Conservation (phyloP, 2,797 vertebrate species). For the Hyperoplus immaculatus region DNA sequence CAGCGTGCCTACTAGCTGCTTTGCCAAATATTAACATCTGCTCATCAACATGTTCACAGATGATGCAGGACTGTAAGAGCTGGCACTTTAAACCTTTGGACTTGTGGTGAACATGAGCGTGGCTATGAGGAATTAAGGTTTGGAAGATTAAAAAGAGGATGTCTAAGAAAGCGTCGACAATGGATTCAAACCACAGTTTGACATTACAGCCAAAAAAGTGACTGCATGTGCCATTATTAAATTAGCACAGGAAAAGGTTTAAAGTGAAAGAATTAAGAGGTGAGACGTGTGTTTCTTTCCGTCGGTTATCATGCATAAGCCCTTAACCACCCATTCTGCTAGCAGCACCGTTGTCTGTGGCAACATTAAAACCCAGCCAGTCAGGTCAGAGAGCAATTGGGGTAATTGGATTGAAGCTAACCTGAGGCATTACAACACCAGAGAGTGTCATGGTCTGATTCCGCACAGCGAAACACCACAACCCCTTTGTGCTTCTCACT, state of each 20-base stretch:
- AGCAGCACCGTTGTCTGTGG: constrained; percentile 12
- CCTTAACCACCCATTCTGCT: not conserved
- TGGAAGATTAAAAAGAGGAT: not conserved
- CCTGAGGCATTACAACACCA: constrained; percentile 36
- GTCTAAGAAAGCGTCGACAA: constrained; percentile 4
- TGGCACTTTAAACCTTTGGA: constrained; percentile 19
- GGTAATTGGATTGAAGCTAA: constrained; percentile 70
- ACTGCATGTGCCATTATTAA: not conserved
- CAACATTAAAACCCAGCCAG: constrained; percentile 20
- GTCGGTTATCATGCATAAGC: constrained; percentile 3
- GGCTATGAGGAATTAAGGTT: constrained; percentile 1
- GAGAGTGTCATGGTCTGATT: constrained; percentile 31
- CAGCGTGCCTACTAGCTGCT: not conserved
- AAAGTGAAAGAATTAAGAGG: not conserved
- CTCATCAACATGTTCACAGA: constrained; percentile 18
- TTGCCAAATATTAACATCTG: constrained; percentile 50
- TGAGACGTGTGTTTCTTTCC: not conserved
- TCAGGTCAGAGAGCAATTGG: constrained; percentile 46
- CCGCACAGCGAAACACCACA: constrained; percentile 21
- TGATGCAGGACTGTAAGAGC: constrained; percentile 35
- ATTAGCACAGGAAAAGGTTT: not conserved
- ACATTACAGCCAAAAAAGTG: not conserved
- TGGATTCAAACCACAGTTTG: constrained; percentile 2
- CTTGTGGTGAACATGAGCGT: constrained; percentile 15
- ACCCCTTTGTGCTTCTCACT: not conserved